Percentiles rank a stretch among this genome's conserved stretches.
phyloP scores from a whole-genome alignment of 2,797 vertebrate genomes.

The Enteromius fasciolatus region DNA sequence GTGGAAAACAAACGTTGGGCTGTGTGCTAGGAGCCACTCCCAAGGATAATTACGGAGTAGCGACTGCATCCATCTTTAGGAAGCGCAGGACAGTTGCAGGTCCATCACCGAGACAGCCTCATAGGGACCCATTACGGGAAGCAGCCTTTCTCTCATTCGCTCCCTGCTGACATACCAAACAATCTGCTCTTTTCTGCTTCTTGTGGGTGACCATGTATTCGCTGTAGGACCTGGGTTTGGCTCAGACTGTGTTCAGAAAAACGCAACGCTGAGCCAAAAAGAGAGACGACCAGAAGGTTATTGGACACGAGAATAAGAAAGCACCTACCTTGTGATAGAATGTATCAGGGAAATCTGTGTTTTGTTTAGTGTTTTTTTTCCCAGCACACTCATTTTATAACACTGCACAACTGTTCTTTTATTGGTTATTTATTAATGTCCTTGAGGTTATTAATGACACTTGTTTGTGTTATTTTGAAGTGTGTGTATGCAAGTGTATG shows the following conservation, averaged over 20 bases:
- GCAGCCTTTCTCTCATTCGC: slow-evolving; percentile 30
- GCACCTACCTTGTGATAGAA: slow-evolving; percentile 3
- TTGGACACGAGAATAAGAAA: slow-evolving; percentile 9
- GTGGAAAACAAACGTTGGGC: slow-evolving; percentile 58
- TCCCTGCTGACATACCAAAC: slow-evolving; percentile 44
- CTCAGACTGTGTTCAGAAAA: slow-evolving; percentile 2
- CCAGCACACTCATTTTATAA: slow-evolving; percentile 39
- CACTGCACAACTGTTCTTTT: slow-evolving; percentile 50
- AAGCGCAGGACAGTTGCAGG: slow-evolving; percentile 52
- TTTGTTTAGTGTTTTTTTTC: neutral
- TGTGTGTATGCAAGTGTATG: slow-evolving; percentile 10
- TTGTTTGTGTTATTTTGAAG: slow-evolving; percentile 19
- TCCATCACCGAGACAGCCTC: slow-evolving; percentile 64
- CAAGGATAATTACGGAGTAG: slow-evolving; percentile 61
- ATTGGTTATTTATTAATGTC: slow-evolving; percentile 58
- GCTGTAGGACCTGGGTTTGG: slow-evolving; percentile 31
- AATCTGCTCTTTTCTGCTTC: slow-evolving; percentile 37
- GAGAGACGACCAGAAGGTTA: neutral
- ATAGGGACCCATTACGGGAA: slow-evolving; percentile 74
- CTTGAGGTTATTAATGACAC: slow-evolving; percentile 27
- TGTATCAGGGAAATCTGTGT: slow-evolving; percentile 41
- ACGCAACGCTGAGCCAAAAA: neutral
- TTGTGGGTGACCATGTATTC: slow-evolving; percentile 46
- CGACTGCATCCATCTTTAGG: slow-evolving; percentile 59
- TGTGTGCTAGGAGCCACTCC: slow-evolving; percentile 59